Conservation (phyloP, 2,113 vertebrate genomes). For the Eira barbara region DNA sequence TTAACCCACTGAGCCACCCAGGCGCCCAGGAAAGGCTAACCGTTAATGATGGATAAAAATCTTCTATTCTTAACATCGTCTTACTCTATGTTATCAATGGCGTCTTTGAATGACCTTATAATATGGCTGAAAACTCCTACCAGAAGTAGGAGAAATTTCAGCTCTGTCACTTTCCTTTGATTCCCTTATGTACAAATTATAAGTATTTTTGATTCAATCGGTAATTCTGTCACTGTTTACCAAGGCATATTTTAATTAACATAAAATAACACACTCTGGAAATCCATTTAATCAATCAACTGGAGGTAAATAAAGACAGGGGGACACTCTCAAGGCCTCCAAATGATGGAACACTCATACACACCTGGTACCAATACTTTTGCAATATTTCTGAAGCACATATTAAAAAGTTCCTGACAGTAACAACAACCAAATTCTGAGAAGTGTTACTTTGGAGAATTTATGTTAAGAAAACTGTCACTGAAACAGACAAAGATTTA, state of each 20-base stretch:
- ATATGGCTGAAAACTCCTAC: background rate
- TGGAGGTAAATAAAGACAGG: background rate
- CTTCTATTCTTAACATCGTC: background rate
- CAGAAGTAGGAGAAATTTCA: background rate
- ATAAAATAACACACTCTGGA: background rate
- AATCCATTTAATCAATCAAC: background rate
- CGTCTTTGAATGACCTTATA: background rate
- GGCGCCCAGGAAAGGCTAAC: background rate
- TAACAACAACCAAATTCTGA: background rate
- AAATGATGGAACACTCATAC: background rate
- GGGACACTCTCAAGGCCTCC: background rate
- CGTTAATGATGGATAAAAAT: background rate
- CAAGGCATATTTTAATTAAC: background rate
- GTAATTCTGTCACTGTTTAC: background rate
- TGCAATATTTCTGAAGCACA: background rate
- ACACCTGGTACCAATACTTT: background rate
- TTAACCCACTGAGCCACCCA: too few relatives aligned
- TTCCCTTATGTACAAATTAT: background rate
- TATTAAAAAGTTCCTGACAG: background rate
- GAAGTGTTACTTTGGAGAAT: background rate
- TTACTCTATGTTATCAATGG: background rate
- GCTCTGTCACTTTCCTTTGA: background rate
- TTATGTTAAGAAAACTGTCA: background rate
- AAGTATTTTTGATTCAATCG: background rate
- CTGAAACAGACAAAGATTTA: background rate